Percentiles rank a stretch among this genome's conserved stretches.
phyloP scores from a whole-genome alignment of 2,797 vertebrate genomes.

The Anabas testudineus region DNA sequence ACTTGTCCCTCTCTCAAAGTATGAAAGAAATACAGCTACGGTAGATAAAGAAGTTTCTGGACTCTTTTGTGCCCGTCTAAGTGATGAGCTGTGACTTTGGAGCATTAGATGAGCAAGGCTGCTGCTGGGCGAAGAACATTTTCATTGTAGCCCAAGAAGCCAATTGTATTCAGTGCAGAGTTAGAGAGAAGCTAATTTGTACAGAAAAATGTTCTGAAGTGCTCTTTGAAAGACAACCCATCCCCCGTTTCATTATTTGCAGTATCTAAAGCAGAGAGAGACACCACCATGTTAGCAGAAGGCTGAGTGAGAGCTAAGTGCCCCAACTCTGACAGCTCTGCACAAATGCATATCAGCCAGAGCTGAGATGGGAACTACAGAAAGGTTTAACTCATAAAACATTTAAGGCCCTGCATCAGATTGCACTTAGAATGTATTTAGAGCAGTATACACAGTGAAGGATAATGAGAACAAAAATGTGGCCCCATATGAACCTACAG shows the following conservation, averaged over 20 bases:
- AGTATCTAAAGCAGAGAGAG: conserved; percentile 62
- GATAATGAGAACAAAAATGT: conserved; percentile 59
- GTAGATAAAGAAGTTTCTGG: conserved; percentile 36
- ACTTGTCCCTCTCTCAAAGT: background rate
- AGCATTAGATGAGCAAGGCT: conserved; percentile 46
- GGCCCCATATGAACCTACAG: conserved; percentile 39
- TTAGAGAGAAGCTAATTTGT: conserved; percentile 57
- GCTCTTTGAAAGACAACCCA: conserved; percentile 64
- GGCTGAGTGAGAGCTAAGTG: conserved; percentile 70
- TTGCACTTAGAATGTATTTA: conserved; percentile 67
- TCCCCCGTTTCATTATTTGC: conserved; percentile 65
- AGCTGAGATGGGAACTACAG: conserved; percentile 61
- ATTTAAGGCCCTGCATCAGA: conserved; percentile 71
- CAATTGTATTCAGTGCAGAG: conserved; percentile 57
- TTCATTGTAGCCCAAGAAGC: conserved; percentile 61
- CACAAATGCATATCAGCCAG: conserved; percentile 70
- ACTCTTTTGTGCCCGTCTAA: conserved; percentile 25
- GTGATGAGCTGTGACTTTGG: conserved; percentile 60
- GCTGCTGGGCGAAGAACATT: conserved; percentile 50
- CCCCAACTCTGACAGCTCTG: conserved; percentile 68
- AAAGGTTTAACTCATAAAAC: conserved; percentile 77
- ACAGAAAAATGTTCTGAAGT: conserved; percentile 66
- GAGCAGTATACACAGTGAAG: conserved; percentile 48
- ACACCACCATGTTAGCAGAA: conserved; percentile 61
- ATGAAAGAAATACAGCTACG: background rate